phyloP scores from a whole-genome alignment of 2,113 vertebrate genomes.

The Crotalus horridus region DNA sequence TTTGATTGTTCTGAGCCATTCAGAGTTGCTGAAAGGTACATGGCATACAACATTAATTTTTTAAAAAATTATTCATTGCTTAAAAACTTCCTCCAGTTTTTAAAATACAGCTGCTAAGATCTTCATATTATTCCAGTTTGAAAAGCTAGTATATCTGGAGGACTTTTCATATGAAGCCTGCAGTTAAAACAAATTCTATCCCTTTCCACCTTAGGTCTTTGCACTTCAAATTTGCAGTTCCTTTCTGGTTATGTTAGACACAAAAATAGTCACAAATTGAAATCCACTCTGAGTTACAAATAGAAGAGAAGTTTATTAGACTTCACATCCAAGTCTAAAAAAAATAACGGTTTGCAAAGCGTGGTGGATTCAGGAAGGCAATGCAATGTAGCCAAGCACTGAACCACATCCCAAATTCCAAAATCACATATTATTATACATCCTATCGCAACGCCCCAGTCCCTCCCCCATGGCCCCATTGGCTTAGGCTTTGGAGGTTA shows the following conservation, averaged over 20 bases:
- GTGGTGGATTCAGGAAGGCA: too few species aligned
- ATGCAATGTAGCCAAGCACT: too few species aligned
- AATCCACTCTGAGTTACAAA: too few species aligned
- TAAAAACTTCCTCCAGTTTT: neutral
- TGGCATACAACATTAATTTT: neutral
- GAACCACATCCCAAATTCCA: too few species aligned
- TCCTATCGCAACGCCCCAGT: too few species aligned
- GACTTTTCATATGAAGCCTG: neutral
- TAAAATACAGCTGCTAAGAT: neutral
- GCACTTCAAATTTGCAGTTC: neutral
- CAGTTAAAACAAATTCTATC: neutral
- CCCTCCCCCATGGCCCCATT: too few species aligned
- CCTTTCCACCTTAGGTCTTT: neutral
- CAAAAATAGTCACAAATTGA: too few species aligned
- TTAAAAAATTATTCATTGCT: neutral
- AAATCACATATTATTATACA: too few species aligned
- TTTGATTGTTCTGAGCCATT: neutral
- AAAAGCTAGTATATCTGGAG: neutral
- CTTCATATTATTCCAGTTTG: neutral
- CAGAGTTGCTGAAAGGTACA: neutral
- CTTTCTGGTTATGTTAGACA: neutral
- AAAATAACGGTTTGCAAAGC: too few species aligned
- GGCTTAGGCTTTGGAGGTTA: too few species aligned
- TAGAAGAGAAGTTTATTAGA: too few species aligned
- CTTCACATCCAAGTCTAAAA: too few species aligned